These are phyloP conservation scores for Glaucidium brasilianum DNA, from an alignment of 2,113 vertebrate species.

Conservation along the genomic window DNA sequence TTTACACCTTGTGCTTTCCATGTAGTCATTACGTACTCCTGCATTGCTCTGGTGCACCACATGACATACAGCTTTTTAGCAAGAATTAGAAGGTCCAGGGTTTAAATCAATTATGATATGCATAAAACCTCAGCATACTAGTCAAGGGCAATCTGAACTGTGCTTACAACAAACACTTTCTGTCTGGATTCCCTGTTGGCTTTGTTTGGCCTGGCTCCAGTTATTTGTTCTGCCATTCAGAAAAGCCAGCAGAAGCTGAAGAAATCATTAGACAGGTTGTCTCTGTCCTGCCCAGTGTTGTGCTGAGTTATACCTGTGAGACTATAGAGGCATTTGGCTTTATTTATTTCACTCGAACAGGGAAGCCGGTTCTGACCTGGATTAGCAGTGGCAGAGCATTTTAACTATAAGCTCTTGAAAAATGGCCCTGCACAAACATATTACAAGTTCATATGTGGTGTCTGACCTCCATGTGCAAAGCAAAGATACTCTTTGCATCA, in stretches of 20 bases:
- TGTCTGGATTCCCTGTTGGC: not conserved
- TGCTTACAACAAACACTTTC: not conserved
- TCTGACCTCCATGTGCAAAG: not conserved
- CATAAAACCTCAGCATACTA: not conserved
- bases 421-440: not conserved
- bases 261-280: not conserved
- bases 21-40: fast-evolving
- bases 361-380: not conserved
- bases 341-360: not conserved
- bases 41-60: not conserved
- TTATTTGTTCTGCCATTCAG: not conserved
- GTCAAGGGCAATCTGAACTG: not conserved
- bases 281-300: not conserved
- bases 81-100: not conserved
- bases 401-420: slow-evolving; percentile 12
- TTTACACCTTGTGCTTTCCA: not conserved
- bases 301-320: not conserved
- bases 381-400: slow-evolving; percentile 12
- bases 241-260: not conserved
- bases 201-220: not conserved
- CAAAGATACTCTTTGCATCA: not conserved
- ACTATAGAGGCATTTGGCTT: not conserved
- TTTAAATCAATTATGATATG: not conserved
- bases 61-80: not conserved
- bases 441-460: not conserved